Percentiles rank a stretch among this genome's conserved stretches.
These are phyloP conservation scores for Meloidogyne hapla DNA, from an alignment of 1,140 invertebrate genomes.

Conservation along the genomic window DNA sequence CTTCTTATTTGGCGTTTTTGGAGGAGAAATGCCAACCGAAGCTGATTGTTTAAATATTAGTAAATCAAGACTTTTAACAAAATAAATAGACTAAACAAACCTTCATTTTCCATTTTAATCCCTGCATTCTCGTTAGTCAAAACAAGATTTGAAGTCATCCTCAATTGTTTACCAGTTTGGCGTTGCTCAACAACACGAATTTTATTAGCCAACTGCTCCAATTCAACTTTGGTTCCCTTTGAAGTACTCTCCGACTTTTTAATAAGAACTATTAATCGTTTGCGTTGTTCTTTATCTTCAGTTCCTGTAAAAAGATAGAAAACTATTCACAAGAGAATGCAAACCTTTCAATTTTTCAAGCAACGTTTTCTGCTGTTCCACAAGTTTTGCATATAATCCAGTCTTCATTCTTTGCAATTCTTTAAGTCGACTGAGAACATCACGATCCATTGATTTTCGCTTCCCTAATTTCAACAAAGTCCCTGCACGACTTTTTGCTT, in stretches of 20 bases:
- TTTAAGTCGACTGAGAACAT: conserved; percentile 22
- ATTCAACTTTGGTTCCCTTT: conserved; percentile 21
- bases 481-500: neutral
- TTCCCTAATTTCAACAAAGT: neutral
- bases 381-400: conserved; percentile 31
- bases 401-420: conserved; percentile 32
- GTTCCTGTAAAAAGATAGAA: conserved; percentile 5
- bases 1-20: conserved; percentile 20
- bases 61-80: neutral
- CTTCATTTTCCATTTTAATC: neutral
- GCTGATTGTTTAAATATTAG: neutral
- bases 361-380: conserved; percentile 32
- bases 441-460: conserved; percentile 11
- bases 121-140: conserved; percentile 24
- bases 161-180: neutral
- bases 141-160: neutral
- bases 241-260: conserved; percentile 23
- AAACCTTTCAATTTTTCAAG: conserved; percentile 26
- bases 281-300: conserved; percentile 30
- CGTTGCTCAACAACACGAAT: conserved; percentile 5
- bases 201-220: conserved; percentile 25
- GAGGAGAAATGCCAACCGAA: neutral
- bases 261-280: conserved; percentile 34
- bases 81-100: neutral
- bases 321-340: neutral